Conservation (phyloP, 2,797 vertebrate genomes). For the Myiothlypis chrysogaster region DNA sequence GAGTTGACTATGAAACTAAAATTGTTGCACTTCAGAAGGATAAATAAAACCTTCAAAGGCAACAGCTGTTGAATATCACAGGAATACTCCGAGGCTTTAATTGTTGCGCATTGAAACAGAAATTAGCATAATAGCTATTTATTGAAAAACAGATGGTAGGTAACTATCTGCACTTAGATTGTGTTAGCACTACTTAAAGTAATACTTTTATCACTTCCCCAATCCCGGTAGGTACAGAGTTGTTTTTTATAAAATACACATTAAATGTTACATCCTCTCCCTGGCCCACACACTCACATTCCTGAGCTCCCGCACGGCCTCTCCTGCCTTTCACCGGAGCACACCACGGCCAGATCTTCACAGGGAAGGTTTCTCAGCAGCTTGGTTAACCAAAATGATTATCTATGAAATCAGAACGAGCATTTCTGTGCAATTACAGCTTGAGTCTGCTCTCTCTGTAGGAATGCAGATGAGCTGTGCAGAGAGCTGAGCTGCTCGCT, state of each 20-base stretch:
- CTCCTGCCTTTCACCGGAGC: fast-evolving
- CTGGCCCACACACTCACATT: not conserved
- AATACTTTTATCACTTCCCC: not conserved
- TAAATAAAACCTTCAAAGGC: slow-evolving; percentile 58
- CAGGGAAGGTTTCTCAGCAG: not conserved
- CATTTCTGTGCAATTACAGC: not conserved
- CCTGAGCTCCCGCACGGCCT: fast-evolving
- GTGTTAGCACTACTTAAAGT: not conserved
- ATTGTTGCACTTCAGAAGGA: slow-evolving; percentile 41
- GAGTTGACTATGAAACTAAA: slow-evolving; percentile 38
- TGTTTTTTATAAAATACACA: not conserved
- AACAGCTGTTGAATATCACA: slow-evolving; percentile 51
- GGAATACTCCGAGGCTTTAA: slow-evolving; percentile 10
- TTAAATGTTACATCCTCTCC: not conserved
- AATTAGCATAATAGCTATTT: slow-evolving; percentile 53
- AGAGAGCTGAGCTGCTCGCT: not conserved
- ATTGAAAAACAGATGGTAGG: slow-evolving; percentile 55
- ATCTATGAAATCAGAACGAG: not conserved
- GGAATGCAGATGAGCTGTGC: not conserved
- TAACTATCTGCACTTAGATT: slow-evolving; percentile 21
- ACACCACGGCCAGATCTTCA: not conserved
- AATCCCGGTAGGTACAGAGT: not conserved
- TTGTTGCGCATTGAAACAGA: slow-evolving; percentile 20
- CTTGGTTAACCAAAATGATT: not conserved
- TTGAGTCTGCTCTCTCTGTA: not conserved